Evolutionary conservation across 2,113 vertebrate genomes (phyloP).

Genomic region (Triplophysa siluroides): DNA sequence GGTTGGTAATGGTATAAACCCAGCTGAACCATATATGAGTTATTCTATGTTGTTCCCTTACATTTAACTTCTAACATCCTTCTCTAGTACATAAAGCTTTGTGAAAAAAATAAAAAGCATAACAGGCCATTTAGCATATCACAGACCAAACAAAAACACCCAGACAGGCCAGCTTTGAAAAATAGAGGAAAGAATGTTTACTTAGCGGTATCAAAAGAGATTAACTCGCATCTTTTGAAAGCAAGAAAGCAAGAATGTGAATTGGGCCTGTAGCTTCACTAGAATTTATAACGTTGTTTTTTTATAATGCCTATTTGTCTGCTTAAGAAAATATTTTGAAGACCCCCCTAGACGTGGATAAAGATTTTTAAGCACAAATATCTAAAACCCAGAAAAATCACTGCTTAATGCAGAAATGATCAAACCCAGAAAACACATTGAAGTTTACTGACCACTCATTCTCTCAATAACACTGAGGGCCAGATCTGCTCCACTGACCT

Average conservation of each 20-base stretch:
- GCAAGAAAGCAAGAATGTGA: constrained; percentile 39
- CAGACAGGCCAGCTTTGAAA: constrained; percentile 52
- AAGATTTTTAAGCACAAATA: constrained; percentile 37
- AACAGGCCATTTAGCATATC: constrained; percentile 46
- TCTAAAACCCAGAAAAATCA: constrained; percentile 16
- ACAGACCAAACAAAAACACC: constrained; percentile 57
- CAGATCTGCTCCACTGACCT: constrained; percentile 50
- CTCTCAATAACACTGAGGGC: constrained; percentile 8
- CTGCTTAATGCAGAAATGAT: background rate
- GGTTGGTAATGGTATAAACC: background rate
- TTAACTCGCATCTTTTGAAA: constrained; percentile 51
- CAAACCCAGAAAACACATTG: background rate
- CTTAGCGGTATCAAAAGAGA: constrained; percentile 54
- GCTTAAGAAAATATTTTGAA: constrained; percentile 54
- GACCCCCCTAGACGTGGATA: constrained; percentile 44
- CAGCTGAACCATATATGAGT: background rate
- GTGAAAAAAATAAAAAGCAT: constrained; percentile 21
- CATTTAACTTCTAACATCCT: constrained; percentile 38
- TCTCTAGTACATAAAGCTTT: constrained; percentile 32
- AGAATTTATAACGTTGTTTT: constrained; percentile 53
- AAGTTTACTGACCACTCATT: constrained; percentile 12
- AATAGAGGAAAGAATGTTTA: constrained; percentile 54
- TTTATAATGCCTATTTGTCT: constrained; percentile 54
- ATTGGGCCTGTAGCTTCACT: constrained; percentile 53
- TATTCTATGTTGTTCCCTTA: constrained; percentile 14